Evolutionary conservation across 2,113 vertebrate species (phyloP), one percentile per base, ranked within the genome.

Genomic region (Ammodytes dubius): DNA sequence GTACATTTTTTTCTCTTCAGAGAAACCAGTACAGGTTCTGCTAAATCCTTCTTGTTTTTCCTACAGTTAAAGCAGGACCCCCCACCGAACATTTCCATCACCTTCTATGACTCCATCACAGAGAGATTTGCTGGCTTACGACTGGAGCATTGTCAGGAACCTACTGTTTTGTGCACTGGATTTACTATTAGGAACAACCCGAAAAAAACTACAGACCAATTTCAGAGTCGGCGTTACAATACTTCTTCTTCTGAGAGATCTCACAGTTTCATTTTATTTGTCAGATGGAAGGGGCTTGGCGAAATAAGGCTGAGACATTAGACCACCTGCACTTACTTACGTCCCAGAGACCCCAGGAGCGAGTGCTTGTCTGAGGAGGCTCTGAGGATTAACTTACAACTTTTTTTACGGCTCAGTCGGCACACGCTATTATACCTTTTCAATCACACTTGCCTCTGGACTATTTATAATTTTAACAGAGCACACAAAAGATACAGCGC

Each of bases 251-350:
- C 45, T n/a, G 77, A 81, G 69, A 73, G 79, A 57, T 77, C 85
- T 80, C 72, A 70, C 66, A 47, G 84, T 47, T 70, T 52, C 85
- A 76, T 90, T 93, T 87, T 82, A 87, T 84, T 84, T 86, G 85
- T 91, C 88, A 89, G 87, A 85, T 63, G 67, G 79, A 58, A 79
- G 70, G 77, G 70, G 77, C 71, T 81, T 80, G 79, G 70, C 46
- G 3, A 66, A 53, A 19, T 65, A 27, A 69, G 52, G 39, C 74
- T 77, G 70, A 87, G 58, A 84, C 78, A 81, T 37, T 50, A 86
- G 91, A 92, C 91, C 94, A 94, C 94, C 92, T 95, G 94, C 88
- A 87, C 82, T 92, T 83, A 92, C 92, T 94, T 93, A 94, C 13
- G 56, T 76, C 75, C 77, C 77, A 83, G 90, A 83, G 2, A 87